Base-by-base conservation (phyloP, 2,888 invertebrate genomes). In the Chesias legatella region DNA sequence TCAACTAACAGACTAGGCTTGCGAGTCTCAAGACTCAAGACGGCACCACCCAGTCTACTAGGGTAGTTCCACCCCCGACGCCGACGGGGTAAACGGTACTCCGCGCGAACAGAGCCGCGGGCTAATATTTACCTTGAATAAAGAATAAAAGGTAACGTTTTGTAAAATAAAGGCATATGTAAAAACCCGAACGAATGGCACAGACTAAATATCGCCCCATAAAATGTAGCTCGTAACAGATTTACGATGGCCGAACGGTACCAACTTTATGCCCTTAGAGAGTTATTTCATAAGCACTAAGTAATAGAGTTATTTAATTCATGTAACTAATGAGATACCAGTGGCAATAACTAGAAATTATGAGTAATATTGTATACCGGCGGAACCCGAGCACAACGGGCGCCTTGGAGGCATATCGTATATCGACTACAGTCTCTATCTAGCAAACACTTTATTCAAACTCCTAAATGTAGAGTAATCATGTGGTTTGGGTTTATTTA, bases 101-200 rank as follows among this genome's bases (percentile, higher is more conserved):
- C n/a, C n/a, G n/a, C n/a, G n/a, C n/a, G n/a, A n/a, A n/a, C n/a
- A n/a, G n/a, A n/a, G n/a, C n/a, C n/a, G n/a, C n/a, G n/a, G n/a
- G 60, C 50, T 53, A 56, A 53, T 58, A 62, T 53, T 35, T 46
- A 61, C 52, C 42, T 56, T 50, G 56, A 61, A 56, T 63, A 67
- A 54, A 64, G 62, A 60, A 60, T 61, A 59, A 62, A 68, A 75
- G 82, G 77, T 80, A 81, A 81, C 80, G 72, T 69, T 44, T 71
- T 69, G 67, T 74, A 72, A 73, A 77, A 68, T 63, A 77, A 69
- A 71, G 60, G 66, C 69, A 68, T 67, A 63, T 73, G 69, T 77
- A 74, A 77, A 84, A 85, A 85, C 85, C 83, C 81, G 66, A 83
- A 80, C 59, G 73, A 68, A 86, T 86, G 86, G 86, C 88, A 85